A percentile compares a stretch with the other conserved stretches of the same genome.
These are phyloP conservation scores for Brienomyrus brachyistius DNA, from an alignment of 2,113 vertebrate species.

Conservation along the genomic window DNA sequence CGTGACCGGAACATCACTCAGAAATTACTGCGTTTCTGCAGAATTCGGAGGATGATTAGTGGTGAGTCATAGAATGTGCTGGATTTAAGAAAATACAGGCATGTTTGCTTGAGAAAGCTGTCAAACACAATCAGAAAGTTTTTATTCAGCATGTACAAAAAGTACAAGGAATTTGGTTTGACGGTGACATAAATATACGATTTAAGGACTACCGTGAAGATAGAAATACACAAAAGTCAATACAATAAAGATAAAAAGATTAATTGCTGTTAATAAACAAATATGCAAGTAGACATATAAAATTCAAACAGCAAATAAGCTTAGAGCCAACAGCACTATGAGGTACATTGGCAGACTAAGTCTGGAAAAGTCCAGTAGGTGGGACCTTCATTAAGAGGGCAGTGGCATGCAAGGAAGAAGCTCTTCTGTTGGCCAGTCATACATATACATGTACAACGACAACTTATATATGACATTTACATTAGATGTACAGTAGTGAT, in stretches of 20 bases:
- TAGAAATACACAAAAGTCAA: neutral
- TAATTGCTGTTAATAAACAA: neutral
- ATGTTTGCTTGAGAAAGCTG: neutral
- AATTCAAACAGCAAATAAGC: neutral
- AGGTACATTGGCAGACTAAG: neutral
- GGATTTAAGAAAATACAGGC: neutral
- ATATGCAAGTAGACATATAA: neutral
- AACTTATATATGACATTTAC: neutral
- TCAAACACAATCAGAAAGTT: neutral
- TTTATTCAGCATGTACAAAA: neutral
- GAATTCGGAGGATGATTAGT: neutral
- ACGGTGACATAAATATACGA: neutral
- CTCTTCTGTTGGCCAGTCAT: neutral
- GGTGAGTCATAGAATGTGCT: neutral
- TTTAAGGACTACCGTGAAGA: neutral
- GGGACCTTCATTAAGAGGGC: neutral
- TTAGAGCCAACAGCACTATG: neutral
- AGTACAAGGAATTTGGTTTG: neutral
- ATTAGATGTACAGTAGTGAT: neutral
- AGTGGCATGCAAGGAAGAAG: neutral
- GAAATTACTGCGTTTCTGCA: neutral
- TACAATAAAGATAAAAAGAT: neutral
- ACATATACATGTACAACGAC: neutral
- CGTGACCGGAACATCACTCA: neutral
- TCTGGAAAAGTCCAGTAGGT: neutral